Base-by-base conservation (phyloP, 2,797 vertebrate species). In the Dermochelys coriacea region DNA sequence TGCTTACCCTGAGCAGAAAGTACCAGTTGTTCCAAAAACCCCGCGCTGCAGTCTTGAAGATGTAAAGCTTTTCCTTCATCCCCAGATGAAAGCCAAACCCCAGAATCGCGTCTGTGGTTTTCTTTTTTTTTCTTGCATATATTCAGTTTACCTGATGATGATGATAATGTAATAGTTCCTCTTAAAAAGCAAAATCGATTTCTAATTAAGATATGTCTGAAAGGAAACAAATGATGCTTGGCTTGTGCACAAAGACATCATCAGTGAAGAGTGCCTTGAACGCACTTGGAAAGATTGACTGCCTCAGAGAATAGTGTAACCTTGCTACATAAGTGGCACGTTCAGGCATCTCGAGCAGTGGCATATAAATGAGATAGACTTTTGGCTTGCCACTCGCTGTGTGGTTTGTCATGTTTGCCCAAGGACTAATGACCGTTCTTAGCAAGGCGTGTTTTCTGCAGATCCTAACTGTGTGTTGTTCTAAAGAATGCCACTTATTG, bases 221-320 rank as follows among this genome's bases (percentile, higher is more conserved):
- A 97, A 93, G 78, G 45, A 94, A 94, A 92, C 78, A 90, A 89
- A 80, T 88, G 93, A 89, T 95, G 89, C 77, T 91, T 97, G 85
- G 68, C 64, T 97, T 86, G 49, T 4, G 27, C 91, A 77, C 79
- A 86, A 91, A 95, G 84, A 94, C 91, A 64, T 81, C 10, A 25
- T 83, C 79, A 61, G 68, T 93, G 84, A 95, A 97, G 94, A 91
- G 94, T 82, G 93, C 34, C 71, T 96, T 82, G 82, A 52, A 82
- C 54, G 85, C 51, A 6, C 86, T 95, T 91, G 88, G 85, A 9
- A 41, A 91, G 93, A 80, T 59, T 93, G 80, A 88, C 34, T 96
- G 87, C 52, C 84, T 91, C 57, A 71, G 85, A 96, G 91, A 91
- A 83, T 29, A 90, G 94, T 6, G 1, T 41, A 88, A 91, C 74